phyloP scores from a whole-genome alignment of 2,888 invertebrate species.

The Tachina fera region DNA sequence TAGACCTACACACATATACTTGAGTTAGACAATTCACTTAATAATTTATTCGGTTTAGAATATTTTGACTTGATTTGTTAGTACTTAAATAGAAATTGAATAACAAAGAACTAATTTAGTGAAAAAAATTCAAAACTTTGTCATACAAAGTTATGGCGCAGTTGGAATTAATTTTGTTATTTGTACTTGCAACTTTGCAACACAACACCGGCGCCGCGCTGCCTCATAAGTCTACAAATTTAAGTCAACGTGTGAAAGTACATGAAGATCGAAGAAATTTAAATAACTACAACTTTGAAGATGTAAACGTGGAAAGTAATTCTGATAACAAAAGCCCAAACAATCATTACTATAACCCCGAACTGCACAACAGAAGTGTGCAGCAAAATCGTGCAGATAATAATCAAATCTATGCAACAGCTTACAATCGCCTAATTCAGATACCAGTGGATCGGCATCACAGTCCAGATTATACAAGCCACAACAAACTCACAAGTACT shows the following conservation, averaged over 20 bases:
- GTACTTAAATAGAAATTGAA: constrained; percentile 21
- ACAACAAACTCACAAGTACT: not conserved
- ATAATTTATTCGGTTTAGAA: not conserved
- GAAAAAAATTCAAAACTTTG: not conserved
- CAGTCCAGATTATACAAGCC: not conserved
- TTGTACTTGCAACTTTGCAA: not conserved
- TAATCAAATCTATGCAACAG: not conserved
- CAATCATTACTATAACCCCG: not conserved
- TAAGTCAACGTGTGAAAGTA: not conserved
- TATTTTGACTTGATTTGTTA: constrained; percentile 1
- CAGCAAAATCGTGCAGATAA: not conserved
- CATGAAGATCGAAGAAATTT: constrained; percentile 36
- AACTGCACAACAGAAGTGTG: not conserved
- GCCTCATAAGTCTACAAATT: not conserved
- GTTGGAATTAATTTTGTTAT: not conserved
- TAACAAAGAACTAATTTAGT: constrained; percentile 4
- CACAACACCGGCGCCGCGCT: not conserved
- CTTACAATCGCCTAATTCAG: not conserved
- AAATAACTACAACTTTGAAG: constrained; percentile 59
- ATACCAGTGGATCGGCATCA: constrained; percentile 44
- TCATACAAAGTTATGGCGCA: not conserved
- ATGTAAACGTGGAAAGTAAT: not conserved
- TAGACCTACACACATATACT: too few relatives aligned
- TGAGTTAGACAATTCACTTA: too few relatives aligned
- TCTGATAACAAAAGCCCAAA: not conserved